Base-by-base conservation (phyloP, 2,797 vertebrate species). In the Sebastes kiyomatsui region DNA sequence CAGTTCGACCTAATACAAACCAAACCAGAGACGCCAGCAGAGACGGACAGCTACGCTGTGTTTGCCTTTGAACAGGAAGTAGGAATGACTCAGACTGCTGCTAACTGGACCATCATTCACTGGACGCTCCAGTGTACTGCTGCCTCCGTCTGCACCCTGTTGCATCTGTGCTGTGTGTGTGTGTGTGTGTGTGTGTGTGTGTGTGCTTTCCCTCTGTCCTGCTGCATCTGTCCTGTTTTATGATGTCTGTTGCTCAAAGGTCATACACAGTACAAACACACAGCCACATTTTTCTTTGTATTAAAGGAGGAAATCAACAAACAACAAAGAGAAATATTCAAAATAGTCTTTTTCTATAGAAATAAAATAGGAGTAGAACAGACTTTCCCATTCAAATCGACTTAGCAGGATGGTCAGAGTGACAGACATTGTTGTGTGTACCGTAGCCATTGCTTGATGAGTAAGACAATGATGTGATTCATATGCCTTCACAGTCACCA, bases 31-130 rank as follows among this genome's bases (percentile, higher is more conserved):
- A 62, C 3, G 30, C 4, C 67, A 27, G 75, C 65, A 27, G 75
- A 89, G 52, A 68, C 55, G 38, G 33, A 75, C 49, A 67, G 65
- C 54, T 5, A 23, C 60, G 35, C 55, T 25, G 35, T 69, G 72
- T 72, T 75, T 58, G 73, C 16, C 56, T 86, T 67, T 61, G 59
- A 79, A 81, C 32, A 46, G 80, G 58, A 85, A 81, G 67, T 12
- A 46, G 30, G 67, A 59, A 65, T 73, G 84, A 90, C 13, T 82
- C 77, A 75, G 67, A 55, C 62, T 20, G 75, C 56, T 35, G 77
- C 73, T 83, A 85, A 81, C 67, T 81, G 65, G 81, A 83, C 77
- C 86, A 76, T 85, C 86, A 81, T 79, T 76, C 77, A 79, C 76
- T 5, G 18, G 73, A 72, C 8, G 20, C 60, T 38, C 56, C 80